Base-by-base conservation (phyloP, 2,113 vertebrate genomes). In the Callionymus lyra region DNA sequence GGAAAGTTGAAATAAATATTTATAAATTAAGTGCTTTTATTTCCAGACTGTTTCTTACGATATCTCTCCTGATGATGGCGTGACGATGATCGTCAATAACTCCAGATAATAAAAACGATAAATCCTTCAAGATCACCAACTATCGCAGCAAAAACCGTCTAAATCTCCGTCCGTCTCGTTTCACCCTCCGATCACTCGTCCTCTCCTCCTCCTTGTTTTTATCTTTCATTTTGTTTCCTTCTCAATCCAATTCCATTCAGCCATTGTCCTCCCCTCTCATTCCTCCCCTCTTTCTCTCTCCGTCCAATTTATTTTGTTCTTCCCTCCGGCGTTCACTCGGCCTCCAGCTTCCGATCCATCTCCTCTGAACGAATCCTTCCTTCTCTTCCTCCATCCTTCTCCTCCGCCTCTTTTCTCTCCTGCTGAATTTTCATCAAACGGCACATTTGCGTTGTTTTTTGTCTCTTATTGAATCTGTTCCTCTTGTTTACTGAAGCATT, bases 301-400 rank as follows among this genome's bases (percentile, higher is more conserved):
- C 18, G 15, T 55, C 63, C 56, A 55, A 68, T 70, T 63, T 74
- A 66, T 63, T 74, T 41, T 34, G 13, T 50, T 44, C 64, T 53
- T 61, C 50, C 51, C 45, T 44, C 50, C 14, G 50, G 66, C 58
- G 44, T 31, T 52, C 31, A 46, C 50, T 53, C 48, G 11, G 45
- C 59, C 63, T 53, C 42, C 0, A 59, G 65, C 62, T 50, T 51
- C 55, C 45, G 51, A 69, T 65, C 65, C 53, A 69, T 59, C 59
- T 63, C 48, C 51, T 67, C 56, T 51, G 39, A 56, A 50, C 32
- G 34, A 53, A 50, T 59, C 50, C 56, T 56, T 46, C 40, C 47
- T 38, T 51, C 48, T 16, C 6, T 4, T 46, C 31, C 36, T 36
- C 19, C 13, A 8, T 14, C 35, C n/a, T 6, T 13, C 12, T 31